These are phyloP conservation scores for Carabus problematicus DNA, from an alignment of 2,888 invertebrate genomes.

Conservation along the genomic window DNA sequence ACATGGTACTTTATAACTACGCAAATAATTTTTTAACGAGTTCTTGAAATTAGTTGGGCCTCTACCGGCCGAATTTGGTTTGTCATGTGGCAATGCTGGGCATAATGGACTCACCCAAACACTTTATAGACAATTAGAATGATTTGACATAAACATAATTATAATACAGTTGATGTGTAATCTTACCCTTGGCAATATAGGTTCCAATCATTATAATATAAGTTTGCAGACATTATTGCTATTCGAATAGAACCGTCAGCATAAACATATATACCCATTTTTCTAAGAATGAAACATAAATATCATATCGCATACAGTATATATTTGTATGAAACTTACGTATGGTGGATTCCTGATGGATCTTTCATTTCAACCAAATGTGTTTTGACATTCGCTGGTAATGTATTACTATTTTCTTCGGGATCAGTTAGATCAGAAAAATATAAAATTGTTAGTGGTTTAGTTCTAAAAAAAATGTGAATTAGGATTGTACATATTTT, in stretches of 20 bases:
- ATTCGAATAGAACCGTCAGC: no score
- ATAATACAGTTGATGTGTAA: no score
- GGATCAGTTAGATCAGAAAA: no score
- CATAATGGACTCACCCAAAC: slow-evolving; percentile 90
- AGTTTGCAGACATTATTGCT: no score
- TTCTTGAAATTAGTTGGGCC: slow-evolving; percentile 84
- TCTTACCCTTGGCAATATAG: no score
- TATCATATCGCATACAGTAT: slow-evolving; percentile 17
- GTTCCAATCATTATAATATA: no score
- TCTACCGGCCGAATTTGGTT: slow-evolving; percentile 69
- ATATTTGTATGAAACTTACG: slow-evolving; percentile 64
- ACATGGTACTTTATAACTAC: slow-evolving; percentile 72
- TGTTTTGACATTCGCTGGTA: no score
- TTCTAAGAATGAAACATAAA: no score
- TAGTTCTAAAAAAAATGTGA: slow-evolving; percentile 64
- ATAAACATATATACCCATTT: no score
- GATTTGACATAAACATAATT: no score
- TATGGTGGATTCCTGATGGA: slow-evolving; percentile 87
- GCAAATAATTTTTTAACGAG: slow-evolving; percentile 77
- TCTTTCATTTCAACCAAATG: slow-evolving; percentile 72
- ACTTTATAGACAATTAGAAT: no score
- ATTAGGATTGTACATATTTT: not conserved
- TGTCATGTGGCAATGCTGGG: slow-evolving; percentile 67
- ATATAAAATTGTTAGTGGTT: slow-evolving; percentile 77
- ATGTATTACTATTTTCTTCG: no score